Conservation (phyloP, 2,888 invertebrate genomes). For the Drosophila dives region DNA sequence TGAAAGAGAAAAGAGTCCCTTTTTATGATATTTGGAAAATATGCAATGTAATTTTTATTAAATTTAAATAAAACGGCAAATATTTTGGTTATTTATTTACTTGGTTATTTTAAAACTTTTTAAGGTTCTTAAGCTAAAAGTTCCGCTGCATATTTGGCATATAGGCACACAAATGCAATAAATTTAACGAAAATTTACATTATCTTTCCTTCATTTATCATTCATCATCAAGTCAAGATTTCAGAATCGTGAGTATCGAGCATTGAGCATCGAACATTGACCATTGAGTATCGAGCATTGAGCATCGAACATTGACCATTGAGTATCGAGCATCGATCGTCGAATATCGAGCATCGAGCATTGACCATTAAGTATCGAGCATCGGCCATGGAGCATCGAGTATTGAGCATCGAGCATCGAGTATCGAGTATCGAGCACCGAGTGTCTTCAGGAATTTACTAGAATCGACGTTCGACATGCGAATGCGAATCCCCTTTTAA, state of each 20-base stretch:
- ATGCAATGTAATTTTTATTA: not conserved
- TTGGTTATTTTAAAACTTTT: not conserved
- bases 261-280: not conserved
- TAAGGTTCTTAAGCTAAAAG: not conserved
- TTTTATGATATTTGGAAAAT: not conserved
- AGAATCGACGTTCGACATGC: conserved; percentile 1
- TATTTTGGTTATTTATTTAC: not conserved
- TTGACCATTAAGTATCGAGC: not conserved
- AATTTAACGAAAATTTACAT: conserved; percentile 32
- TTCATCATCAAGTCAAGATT: conserved; percentile 42
- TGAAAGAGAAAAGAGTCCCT: not conserved
- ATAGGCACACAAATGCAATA: not conserved
- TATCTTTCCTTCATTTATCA: conserved; percentile 25
- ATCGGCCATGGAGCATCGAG: not conserved
- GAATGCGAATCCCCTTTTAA: conserved; percentile 23
- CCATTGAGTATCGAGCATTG: not conserved
- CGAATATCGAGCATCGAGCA: not conserved
- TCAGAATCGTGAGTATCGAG: conserved; percentile 33
- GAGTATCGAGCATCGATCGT: not conserved
- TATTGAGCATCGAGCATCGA: not conserved
- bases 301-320: not conserved
- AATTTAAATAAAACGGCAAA: not conserved
- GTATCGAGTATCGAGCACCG: not conserved
- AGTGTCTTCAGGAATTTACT: not conserved
- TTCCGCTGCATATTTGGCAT: not conserved